phyloP scores from a whole-genome alignment of 2,113 vertebrate genomes.

The Rhabdomys dilectus region DNA sequence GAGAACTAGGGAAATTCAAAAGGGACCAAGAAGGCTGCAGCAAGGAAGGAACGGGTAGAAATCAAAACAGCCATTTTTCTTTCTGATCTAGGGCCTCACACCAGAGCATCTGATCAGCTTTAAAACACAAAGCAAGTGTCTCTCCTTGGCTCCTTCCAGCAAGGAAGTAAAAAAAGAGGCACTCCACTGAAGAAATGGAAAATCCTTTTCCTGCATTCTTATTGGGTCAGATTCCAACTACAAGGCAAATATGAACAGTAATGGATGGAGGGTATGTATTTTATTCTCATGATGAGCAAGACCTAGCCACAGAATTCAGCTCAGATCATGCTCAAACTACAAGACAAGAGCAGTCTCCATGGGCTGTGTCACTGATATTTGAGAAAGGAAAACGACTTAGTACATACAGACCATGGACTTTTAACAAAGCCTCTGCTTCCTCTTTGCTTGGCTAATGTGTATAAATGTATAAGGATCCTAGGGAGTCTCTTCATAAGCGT shows the following conservation, averaged over 20 bases:
- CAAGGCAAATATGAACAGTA: not conserved
- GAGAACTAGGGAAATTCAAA: conserved; percentile 75
- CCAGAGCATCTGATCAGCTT: conserved; percentile 33
- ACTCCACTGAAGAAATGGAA: not conserved
- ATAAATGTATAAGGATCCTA: not conserved
- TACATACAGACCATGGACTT: not conserved
- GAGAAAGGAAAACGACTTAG: not conserved
- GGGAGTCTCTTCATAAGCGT: not conserved
- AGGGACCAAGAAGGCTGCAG: conserved; percentile 63
- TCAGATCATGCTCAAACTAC: not conserved
- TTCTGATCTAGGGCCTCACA: conserved; percentile 64
- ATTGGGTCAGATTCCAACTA: not conserved
- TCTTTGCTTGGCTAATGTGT: not conserved
- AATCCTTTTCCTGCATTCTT: not conserved
- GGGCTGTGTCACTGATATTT: not conserved
- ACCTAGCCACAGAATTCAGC: not conserved
- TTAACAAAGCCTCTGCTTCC: not conserved
- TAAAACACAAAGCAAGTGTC: not conserved
- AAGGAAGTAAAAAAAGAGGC: not conserved
- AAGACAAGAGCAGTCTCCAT: not conserved
- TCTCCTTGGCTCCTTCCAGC: not conserved
- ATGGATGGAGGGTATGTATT: not conserved
- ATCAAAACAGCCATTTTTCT: conserved; percentile 80
- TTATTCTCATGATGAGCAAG: not conserved
- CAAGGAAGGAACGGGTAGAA: conserved; percentile 57